Evolutionary conservation across 2,797 vertebrate species (phyloP), one percentile per base, ranked within the genome.

Genomic region (Sarcophilus harrisii): DNA sequence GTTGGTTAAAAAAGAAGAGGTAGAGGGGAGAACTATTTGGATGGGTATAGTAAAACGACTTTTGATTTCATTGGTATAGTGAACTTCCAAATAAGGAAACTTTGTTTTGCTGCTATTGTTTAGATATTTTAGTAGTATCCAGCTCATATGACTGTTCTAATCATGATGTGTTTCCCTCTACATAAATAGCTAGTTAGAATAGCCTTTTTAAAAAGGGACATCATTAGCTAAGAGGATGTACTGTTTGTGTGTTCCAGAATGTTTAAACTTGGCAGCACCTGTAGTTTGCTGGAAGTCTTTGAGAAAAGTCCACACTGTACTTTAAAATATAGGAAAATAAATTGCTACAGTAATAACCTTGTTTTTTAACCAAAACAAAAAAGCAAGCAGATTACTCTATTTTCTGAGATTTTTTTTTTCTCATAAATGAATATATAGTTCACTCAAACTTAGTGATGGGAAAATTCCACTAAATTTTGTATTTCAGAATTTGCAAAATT

Each of bases 401-500:
- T 24, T 81, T 81, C 66, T 45, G n/a, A 45, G 38, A 12, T 49
- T 9, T 73, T 38, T 38, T 18, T 52, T 52, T 52, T 38, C 38
- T 49, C 45, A 87, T 49, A 45, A 38, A 81, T 4, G 5, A 73
- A 81, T 45, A 27, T 27, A 81, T 81, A 45, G 21, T 81, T 81
- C 38, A 27, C 21, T 45, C 73, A 73, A 21, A 73, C n/a, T 18
- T 45, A 30, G 38, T 45, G 73, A 81, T 3, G 24, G 73, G 45
- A 66, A 66, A 45, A 81, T 81, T 81, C 38, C 21, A 45, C 18
- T 16, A 81, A 81, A 21, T 90, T 90, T 93, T 92, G 29, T 89
- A 55, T 45, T 94, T 58, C 90, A 55, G 93, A 54, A 89, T 8
- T 92, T 91, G 1, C 45, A 95, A 55, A n/a, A 49, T 58, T 66